Evolutionary conservation across 2,113 vertebrate species (phyloP).

Genomic region (Aplodontia rufa): DNA sequence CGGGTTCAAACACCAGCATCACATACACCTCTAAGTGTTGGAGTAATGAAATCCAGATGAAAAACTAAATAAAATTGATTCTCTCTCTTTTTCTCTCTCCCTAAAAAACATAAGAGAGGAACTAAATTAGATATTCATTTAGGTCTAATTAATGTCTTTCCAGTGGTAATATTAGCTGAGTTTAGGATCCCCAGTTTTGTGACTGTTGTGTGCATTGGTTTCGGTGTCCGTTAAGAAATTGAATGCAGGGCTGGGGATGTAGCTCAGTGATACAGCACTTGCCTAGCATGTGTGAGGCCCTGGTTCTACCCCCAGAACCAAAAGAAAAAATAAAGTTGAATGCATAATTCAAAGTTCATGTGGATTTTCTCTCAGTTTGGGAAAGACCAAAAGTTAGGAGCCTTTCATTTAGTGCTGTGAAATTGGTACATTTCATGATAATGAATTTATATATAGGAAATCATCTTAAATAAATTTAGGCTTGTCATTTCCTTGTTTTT

Average conservation of each 20-base stretch:
- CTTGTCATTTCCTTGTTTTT: constrained; percentile 18
- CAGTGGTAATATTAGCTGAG: constrained; percentile 65
- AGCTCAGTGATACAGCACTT: neutral
- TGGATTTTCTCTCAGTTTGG: constrained; percentile 15
- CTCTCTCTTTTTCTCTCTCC: no score
- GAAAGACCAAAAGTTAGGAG: neutral
- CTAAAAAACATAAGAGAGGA: no score
- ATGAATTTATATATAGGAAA: neutral
- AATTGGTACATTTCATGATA: neutral
- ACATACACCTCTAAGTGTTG: no score
- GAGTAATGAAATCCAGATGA: no score
- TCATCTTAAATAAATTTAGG: neutral
- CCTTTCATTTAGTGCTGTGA: neutral
- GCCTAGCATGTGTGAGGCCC: neutral
- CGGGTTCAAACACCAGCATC: no score
- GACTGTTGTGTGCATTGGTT: neutral
- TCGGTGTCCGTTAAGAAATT: constrained; percentile 22
- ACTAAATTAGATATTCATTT: constrained; percentile 60
- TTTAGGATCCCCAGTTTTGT: constrained; percentile 30
- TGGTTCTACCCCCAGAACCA: neutral
- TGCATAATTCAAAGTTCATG: constrained; percentile 53
- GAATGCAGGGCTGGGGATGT: neutral
- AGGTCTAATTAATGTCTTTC: constrained; percentile 60
- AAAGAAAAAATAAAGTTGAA: constrained; percentile 1
- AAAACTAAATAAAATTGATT: no score